Base-by-base conservation (phyloP, 2,113 vertebrate species). In the Pseudorasbora parva region DNA sequence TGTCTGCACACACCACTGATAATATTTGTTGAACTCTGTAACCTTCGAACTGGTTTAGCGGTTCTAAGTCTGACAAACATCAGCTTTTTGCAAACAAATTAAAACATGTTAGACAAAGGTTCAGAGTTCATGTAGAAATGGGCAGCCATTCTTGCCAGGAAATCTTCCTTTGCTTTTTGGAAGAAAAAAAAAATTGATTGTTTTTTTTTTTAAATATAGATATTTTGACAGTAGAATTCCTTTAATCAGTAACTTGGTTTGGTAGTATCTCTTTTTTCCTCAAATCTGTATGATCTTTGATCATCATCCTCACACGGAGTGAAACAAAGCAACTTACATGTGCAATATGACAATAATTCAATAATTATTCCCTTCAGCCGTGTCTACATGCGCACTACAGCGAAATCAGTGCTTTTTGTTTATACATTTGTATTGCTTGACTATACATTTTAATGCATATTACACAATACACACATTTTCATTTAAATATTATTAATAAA, bases 1-100 rank as follows among this genome's bases (percentile, higher is more conserved):
- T 23, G 21, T 77, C 21, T 59, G 23, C 33, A 82, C 17, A 51
- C 43, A 47, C 12, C 11, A 37, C 23, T n/a, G n/a, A 37, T 19
- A 14, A 27, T 9, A 19, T 21, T 75, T 78, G 14, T 74, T 60
- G 66, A 54, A 23, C 45, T 84, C n/a, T 2, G 25, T 64, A n/a
- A 83, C 69, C 77, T 74, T 84, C 84, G 49, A 81, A 62, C 85
- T 41, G 60, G 69, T 73, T 69, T 25, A 77, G 49, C 17, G 41
- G 56, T 15, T 86, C 76, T 75, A 76, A 68, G 69, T 76, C 68
- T 76, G 49, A 27, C 9, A 45, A 4, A 62, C 14, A 45, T 30
- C 12, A 15, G 17, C 57, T 78, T 78, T 78, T 78, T 47, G 57
- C 59, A 66, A 66, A 66, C 23, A 30, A 19, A 49, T 79, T 30